Base-by-base conservation (phyloP, 30 jellyfish, hydroid and myxozoan genomes). In the Morbakka virulenta region DNA sequence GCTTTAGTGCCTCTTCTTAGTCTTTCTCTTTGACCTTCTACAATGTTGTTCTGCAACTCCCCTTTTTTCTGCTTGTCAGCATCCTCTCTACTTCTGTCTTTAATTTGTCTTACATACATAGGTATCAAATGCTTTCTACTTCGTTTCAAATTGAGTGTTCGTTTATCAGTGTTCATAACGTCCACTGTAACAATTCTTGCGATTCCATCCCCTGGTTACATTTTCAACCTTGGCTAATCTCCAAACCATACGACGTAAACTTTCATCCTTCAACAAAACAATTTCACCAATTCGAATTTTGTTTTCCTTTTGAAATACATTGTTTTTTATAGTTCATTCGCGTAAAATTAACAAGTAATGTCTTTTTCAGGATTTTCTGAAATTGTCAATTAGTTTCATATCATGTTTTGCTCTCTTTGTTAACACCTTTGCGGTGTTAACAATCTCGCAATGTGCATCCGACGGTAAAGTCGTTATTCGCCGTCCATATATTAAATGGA, bases 361-460 rank as follows among this genome's bases (percentile, higher is more conserved):
- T 2, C 71, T 9, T 31, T 72, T 50, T 64, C 84, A 50, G 23
- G 25, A 63, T 34, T 22, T 49, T 35, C 47, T 9, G n/a, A 0
- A 72, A 48, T 50, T 63, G 25, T 48, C 9, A 52, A 72, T 72
- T 50, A 72, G 13, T 26, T 72, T 27, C 47, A 61, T 31, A 52
- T 72, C 74, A 72, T 72, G 33, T 28, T 50, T 50, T 1, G 74
- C 52, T 72, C 84, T 72, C 2, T 48, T 35, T 2, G 86, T 74
- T 52, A 74, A 74, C 41, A 77, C 61, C 35, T 52, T 47, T 74
- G 52, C n/a, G n/a, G 86, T 74, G 53, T 68, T 74, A 41, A 74
- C 86, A 30, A 74, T 23, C 22, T 74, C 76, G 27, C 27, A 57
- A 57, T 57, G 70, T n/a, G n/a, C n/a, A n/a, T n/a, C n/a, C n/a